phyloP scores from a whole-genome alignment of 2,113 vertebrate species.

The Cyprinodon tularosa region DNA sequence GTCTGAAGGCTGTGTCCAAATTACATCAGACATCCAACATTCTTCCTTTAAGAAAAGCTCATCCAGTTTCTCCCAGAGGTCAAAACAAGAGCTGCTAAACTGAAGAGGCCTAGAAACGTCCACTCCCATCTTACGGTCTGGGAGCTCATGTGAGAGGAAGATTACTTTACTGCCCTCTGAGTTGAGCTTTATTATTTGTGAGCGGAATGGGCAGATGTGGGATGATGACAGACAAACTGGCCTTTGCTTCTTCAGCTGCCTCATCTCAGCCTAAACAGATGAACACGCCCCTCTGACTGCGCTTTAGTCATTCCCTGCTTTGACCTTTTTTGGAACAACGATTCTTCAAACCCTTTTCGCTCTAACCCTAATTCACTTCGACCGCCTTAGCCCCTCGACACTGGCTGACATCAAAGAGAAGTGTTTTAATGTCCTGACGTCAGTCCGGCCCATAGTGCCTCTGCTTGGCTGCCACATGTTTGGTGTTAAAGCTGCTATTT shows the following conservation, averaged over 20 bases:
- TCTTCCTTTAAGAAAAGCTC: slow-evolving; percentile 31
- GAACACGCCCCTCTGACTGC: slow-evolving; percentile 11
- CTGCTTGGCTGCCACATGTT: slow-evolving; percentile 36
- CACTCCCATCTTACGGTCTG: slow-evolving; percentile 20
- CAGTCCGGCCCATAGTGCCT: slow-evolving; percentile 39
- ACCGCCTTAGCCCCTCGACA: slow-evolving; percentile 29
- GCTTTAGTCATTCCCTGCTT: slow-evolving; percentile 13
- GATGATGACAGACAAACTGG: slow-evolving; percentile 43
- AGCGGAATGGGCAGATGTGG: slow-evolving; percentile 30
- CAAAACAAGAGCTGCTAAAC: slow-evolving; percentile 40
- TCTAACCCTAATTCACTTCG: slow-evolving; percentile 57
- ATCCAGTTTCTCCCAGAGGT: slow-evolving; percentile 16
- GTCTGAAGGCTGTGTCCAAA: slow-evolving; percentile 36
- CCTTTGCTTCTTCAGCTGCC: slow-evolving; percentile 36
- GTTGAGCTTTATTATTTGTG: slow-evolving; percentile 51
- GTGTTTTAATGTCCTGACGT: slow-evolving; percentile 59
- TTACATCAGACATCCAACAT: slow-evolving; percentile 24
- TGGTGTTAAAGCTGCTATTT: slow-evolving; percentile 27
- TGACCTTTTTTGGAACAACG: slow-evolving; percentile 52
- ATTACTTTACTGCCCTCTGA: slow-evolving; percentile 25
- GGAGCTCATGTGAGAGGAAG: slow-evolving; percentile 35
- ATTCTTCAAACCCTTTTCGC: slow-evolving; percentile 45
- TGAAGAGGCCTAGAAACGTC: slow-evolving; percentile 54
- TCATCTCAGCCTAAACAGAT: slow-evolving; percentile 39
- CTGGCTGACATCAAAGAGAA: slow-evolving; percentile 57